Conservation (phyloP, 2,797 vertebrate species). For the Coilia nasus region DNA sequence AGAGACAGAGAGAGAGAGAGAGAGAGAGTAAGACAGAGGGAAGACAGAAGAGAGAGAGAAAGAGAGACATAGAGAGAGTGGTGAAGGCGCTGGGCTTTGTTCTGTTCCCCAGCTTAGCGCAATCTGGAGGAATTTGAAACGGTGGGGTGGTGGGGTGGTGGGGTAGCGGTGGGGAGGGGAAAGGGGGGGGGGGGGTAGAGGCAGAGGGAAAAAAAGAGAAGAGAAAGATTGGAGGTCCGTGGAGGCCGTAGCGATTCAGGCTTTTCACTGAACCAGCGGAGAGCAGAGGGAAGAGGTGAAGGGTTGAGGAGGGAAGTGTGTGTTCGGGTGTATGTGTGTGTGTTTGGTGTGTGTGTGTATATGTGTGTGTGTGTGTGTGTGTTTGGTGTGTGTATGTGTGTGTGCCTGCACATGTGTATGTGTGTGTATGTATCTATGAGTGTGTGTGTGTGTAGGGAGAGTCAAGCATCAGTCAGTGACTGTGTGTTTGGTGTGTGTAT, state of each 20-base stretch:
- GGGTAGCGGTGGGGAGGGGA: slow-evolving; percentile 45
- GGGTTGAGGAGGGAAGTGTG: neutral
- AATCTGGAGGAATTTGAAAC: slow-evolving; percentile 84
- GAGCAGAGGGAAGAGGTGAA: slow-evolving; percentile 69
- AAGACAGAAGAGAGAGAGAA: neutral
- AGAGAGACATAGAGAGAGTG: neutral
- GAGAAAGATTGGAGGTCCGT: slow-evolving; percentile 73
- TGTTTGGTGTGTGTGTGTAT: neutral
- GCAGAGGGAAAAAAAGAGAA: slow-evolving; percentile 41
- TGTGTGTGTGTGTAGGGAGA: too few relatives aligned
- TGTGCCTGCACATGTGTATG: neutral
- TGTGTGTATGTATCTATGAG: too few relatives aligned
- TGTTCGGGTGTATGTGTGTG: neutral
- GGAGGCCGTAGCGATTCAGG: slow-evolving; percentile 86
- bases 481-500: too few relatives aligned
- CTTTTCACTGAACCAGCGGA: slow-evolving; percentile 81
- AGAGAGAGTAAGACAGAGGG: neutral
- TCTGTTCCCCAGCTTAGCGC: slow-evolving; percentile 80
- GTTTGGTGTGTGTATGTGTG: neutral
- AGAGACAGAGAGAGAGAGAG: neutral
- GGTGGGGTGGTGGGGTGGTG: neutral
- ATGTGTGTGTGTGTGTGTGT: slow-evolving; percentile 8
- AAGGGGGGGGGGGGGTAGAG: slow-evolving; percentile 38
- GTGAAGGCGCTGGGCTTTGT: slow-evolving; percentile 79
- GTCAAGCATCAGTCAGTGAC: too few relatives aligned